These are phyloP conservation scores for Kryptolebias marmoratus DNA, from an alignment of 2,113 vertebrate genomes.

Conservation along the genomic window DNA sequence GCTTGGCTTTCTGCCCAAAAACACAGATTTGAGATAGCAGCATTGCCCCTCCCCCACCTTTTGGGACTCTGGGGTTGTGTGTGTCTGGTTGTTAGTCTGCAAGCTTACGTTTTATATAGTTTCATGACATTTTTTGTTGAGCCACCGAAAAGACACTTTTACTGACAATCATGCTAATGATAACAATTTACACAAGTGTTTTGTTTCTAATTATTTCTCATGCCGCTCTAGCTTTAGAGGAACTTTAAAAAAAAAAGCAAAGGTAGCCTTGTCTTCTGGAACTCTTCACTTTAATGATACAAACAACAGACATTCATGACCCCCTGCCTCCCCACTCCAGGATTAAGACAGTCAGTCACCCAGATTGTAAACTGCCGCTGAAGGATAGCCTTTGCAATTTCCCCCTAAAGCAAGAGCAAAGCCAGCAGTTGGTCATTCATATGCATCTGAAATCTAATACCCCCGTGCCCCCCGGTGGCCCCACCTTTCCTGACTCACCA, in stretches of 20 bases:
- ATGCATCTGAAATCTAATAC: conserved; percentile 85
- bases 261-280: conserved; percentile 37
- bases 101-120: conserved; percentile 7
- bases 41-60: conserved; percentile 25
- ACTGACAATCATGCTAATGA: neutral
- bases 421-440: conserved; percentile 81
- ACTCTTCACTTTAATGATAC: conserved; percentile 68
- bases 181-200: neutral
- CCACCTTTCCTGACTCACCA: conserved; percentile 76
- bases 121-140: neutral
- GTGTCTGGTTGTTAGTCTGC: conserved; percentile 21
- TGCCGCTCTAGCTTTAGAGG: conserved; percentile 7
- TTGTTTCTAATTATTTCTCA: conserved; percentile 4
- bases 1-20: conserved; percentile 74
- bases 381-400: conserved; percentile 74
- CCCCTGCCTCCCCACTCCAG: conserved; percentile 55
- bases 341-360: conserved; percentile 71
- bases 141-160: conserved; percentile 6
- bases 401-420: conserved; percentile 70
- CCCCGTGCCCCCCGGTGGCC: conserved; percentile 69
- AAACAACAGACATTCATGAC: conserved; percentile 72
- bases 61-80: conserved; percentile 29
- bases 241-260: conserved; percentile 6
- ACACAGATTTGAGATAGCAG: conserved; percentile 69
- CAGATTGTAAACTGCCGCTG: conserved; percentile 76